Evolutionary conservation across 2,113 vertebrate species (phyloP), one percentile per base, ranked within the genome.

Genomic region (Piprites chloris): DNA sequence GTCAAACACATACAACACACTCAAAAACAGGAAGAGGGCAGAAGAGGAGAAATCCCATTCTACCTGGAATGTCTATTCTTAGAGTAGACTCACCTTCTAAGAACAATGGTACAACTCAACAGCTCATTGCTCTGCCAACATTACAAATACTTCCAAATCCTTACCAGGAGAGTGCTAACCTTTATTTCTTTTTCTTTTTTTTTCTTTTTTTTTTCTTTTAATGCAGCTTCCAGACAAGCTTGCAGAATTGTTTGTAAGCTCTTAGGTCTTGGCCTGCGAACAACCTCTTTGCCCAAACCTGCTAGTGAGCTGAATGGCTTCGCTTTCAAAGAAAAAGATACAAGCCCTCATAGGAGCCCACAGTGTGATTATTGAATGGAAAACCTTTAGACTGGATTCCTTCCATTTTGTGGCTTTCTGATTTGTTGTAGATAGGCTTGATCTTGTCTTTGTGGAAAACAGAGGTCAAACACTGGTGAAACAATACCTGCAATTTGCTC

Each of bases 251-350:
- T 69, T 80, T 92, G 10, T 30, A 61, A 78, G 61, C 39, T 93
- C 35, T 91, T 63, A 68, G n/a, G 35, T 56, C n/a, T 87, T 87
- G 73, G 67, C 75, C 68, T 83, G 12, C 18, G 39, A 93, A 39
- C 75, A 87, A 18, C 24, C 10, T 85, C 33, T 82, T 90, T 91
- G 87, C 82, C 92, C 80, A 88, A 56, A 96, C 85, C 93, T 94
- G 95, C 65, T 68, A 14, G 5, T 30, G 68, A 75, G 47, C 23
- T 42, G 35, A 71, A 92, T 1, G 3, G 39, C 47, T 81, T 95
- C 52, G 27, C 35, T 88, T 52, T 67, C 65, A 94, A 74, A 94
- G 58, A 85, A 89, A 88, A 62, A 82, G 58, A 69, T 63, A 74
- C 11, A 78, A 84, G 26, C 27, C 24, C 16, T 80, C 3, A 1